Base-by-base conservation (phyloP, 2,797 vertebrate genomes). In the Anas flavirostris region DNA sequence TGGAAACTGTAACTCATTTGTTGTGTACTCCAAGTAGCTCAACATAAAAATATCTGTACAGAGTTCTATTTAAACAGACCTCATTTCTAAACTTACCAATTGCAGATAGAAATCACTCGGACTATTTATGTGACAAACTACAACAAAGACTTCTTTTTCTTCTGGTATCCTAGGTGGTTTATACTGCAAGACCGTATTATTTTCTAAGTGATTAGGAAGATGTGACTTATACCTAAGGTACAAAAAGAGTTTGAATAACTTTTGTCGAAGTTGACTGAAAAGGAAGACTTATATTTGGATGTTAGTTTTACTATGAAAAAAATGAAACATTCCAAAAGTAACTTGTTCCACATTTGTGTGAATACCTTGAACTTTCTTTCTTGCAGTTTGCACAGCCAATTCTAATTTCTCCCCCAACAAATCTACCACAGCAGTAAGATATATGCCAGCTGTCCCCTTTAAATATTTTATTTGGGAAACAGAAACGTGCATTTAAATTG, bases 71-170 rank as follows among this genome's bases (percentile, higher is more conserved):
- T 59, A 56, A 81, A 64, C 3, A 83, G 41, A 69, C 21, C n/a
- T 75, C 16, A 53, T n/a, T 91, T 81, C 43, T 82, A 29, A 85
- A 86, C 97, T 97, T 97, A 98, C 98, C 97, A 98, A 62, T 18
- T 97, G 93, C 85, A 98, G 93, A 86, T 97, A 98, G 92, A 98
- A 98, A 95, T 98, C 98, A 79, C 94, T 86, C 18, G 98, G 98
- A 90, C 93, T 97, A 82, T 98, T 98, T 90, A 98, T 74, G 44
- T 98, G 97, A 94, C 96, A 97, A 95, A 98, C 95, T 66, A 95
- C 74, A 75, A 97, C 95, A 25, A 53, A 74, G 60, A 97, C 91
- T 75, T 96, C 93, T 83, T 81, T 92, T 94, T 97, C 95, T 56
- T 96, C 75, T 48, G 98, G 98, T 75, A 98, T 94, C 88, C 95